Conservation (phyloP, 2,888 invertebrate genomes). For the Caenorhabditis doughertyi region DNA sequence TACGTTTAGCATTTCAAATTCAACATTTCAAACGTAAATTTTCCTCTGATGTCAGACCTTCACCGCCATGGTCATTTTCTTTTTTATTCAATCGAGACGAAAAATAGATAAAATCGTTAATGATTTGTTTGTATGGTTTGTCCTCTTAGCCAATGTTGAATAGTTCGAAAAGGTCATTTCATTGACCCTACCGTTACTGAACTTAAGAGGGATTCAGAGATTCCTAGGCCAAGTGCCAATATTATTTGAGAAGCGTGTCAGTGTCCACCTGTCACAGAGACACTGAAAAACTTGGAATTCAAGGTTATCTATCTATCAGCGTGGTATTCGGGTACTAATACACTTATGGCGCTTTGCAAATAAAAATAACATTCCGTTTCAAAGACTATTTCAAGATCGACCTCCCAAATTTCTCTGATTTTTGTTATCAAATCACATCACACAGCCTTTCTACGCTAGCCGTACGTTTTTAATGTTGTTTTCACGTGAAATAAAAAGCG, state of each 20-base stretch:
- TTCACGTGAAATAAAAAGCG: constrained; percentile 13
- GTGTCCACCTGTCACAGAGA: constrained; percentile 35
- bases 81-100: not conserved
- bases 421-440: constrained; percentile 46
- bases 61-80: constrained; percentile 26
- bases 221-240: constrained; percentile 26
- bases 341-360: constrained; percentile 3
- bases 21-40: not conserved
- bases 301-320: constrained; percentile 37
- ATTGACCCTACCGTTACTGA: constrained; percentile 41
- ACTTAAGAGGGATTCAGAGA: constrained; percentile 28
- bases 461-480: constrained; percentile 8
- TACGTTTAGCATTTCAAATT: not conserved
- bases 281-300: constrained; percentile 36
- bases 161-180: constrained; percentile 35
- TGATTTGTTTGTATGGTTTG: constrained; percentile 56
- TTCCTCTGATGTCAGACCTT: not conserved
- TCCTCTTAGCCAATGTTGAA: not conserved
- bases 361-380: constrained; percentile 18
- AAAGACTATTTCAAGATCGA: constrained; percentile 28
- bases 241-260: constrained; percentile 47
- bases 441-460: not conserved
- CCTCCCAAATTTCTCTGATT: constrained; percentile 36
- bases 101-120: constrained; percentile 30
- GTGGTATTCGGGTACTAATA: constrained; percentile 23